Percentiles rank a stretch among this genome's conserved stretches.
Conservation (phyloP, 2,113 vertebrate genomes). For the Hippocampus barbouri region DNA sequence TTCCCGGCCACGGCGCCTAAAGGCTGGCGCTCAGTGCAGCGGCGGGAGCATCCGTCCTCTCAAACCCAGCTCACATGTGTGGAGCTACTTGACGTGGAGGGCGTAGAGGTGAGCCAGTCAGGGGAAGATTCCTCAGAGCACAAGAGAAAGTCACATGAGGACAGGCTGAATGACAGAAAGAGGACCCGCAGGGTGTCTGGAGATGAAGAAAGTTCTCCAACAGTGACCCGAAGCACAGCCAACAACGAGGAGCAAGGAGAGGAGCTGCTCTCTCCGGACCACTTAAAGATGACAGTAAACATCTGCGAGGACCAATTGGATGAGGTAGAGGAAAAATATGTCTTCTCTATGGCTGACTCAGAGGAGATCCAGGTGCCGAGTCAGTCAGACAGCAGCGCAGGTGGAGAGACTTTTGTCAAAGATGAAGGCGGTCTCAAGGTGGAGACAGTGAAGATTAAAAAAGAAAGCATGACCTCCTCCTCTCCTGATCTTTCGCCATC, state of each 20-base stretch:
- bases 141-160: constrained; percentile 42
- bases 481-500: constrained; percentile 77
- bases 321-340: constrained; percentile 55
- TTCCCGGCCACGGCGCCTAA: constrained; percentile 83
- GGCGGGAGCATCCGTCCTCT: constrained; percentile 10
- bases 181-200: constrained; percentile 71
- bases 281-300: constrained; percentile 63
- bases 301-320: constrained; percentile 60
- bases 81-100: constrained; percentile 44
- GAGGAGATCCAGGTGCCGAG: constrained; percentile 91
- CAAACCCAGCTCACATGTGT: constrained; percentile 75
- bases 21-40: constrained; percentile 60
- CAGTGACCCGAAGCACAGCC: constrained; percentile 47
- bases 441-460: constrained; percentile 76
- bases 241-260: constrained; percentile 49
- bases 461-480: constrained; percentile 81
- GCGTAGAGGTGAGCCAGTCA: constrained; percentile 57
- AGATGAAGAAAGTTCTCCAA: constrained; percentile 63
- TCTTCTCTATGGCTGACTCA: constrained; percentile 49
- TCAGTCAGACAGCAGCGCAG: constrained; percentile 78
- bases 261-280: constrained; percentile 78
- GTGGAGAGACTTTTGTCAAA: constrained; percentile 59
- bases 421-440: constrained; percentile 73
- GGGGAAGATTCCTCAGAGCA: constrained; percentile 14
- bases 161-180: constrained; percentile 67